These are phyloP conservation scores for Asbolus verrucosus DNA, from an alignment of 1,140 invertebrate species.

Conservation along the genomic window DNA sequence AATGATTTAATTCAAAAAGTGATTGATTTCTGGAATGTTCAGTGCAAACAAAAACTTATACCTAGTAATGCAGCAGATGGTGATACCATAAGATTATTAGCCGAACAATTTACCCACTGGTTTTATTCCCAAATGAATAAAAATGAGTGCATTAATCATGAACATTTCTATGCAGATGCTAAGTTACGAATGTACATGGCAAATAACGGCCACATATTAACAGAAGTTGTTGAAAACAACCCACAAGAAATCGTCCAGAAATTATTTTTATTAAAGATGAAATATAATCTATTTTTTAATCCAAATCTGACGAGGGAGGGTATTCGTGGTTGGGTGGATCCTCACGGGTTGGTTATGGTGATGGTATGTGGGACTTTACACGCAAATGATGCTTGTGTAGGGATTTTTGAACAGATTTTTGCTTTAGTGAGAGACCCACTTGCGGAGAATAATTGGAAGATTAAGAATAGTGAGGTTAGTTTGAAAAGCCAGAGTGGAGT, in stretches of 20 bases:
- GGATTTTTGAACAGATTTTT: slow-evolving; percentile 76
- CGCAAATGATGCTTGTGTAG: slow-evolving; percentile 65
- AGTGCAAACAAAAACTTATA: slow-evolving; percentile 31
- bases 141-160: slow-evolving; percentile 63
- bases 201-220: slow-evolving; percentile 57
- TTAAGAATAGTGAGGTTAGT: slow-evolving; percentile 67
- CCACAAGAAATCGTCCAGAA: slow-evolving; percentile 60
- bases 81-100: slow-evolving; percentile 64
- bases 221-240: slow-evolving; percentile 54
- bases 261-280: slow-evolving; percentile 62
- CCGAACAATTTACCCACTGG: slow-evolving; percentile 71
- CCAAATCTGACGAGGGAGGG: slow-evolving; percentile 70
- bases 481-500: slow-evolving; percentile 62
- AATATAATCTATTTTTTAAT: slow-evolving; percentile 71
- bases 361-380: slow-evolving; percentile 74
- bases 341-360: slow-evolving; percentile 73
- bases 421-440: slow-evolving; percentile 71
- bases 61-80: too few relatives aligned
- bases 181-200: slow-evolving; percentile 54
- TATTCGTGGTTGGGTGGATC: slow-evolving; percentile 68
- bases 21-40: slow-evolving; percentile 64
- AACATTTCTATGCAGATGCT: slow-evolving; percentile 72
- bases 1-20: slow-evolving; percentile 64
- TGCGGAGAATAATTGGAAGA: slow-evolving; percentile 73
- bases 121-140: slow-evolving; percentile 72